Evolutionary conservation across 2,113 vertebrate genomes (phyloP).

Genomic region (Gracilinanus agilis): DNA sequence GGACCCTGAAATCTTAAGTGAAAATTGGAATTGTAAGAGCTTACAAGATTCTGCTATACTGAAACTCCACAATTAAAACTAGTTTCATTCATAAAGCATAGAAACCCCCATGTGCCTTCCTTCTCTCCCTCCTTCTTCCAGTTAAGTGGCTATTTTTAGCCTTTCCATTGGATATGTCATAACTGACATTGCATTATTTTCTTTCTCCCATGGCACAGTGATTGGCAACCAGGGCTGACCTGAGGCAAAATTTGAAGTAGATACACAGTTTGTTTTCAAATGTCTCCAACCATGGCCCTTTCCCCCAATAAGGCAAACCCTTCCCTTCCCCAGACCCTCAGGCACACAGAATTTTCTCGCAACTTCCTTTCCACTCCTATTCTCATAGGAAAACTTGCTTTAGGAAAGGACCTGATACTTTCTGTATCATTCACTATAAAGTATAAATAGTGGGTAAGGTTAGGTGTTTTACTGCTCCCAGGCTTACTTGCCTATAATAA

Average conservation of each 20-base stretch:
- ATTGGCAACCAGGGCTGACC: not conserved
- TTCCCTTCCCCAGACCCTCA: not conserved
- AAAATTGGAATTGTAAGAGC: not conserved
- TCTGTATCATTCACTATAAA: not conserved
- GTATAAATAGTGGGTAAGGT: not conserved
- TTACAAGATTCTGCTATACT: not conserved
- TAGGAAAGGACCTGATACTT: not conserved
- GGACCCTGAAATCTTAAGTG: not conserved
- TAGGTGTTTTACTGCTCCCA: not conserved
- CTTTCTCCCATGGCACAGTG: not conserved
- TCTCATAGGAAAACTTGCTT: constrained; percentile 1
- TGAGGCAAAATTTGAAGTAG: not conserved
- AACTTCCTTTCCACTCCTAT: not conserved
- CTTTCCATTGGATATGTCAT: not conserved
- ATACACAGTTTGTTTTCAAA: not conserved
- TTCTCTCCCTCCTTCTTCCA: not conserved
- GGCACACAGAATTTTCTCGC: not conserved
- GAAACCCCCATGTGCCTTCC: not conserved
- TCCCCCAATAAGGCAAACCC: not conserved
- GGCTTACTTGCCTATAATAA: not conserved
- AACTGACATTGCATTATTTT: not conserved
- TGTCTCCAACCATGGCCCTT: not conserved
- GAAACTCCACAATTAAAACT: not conserved
- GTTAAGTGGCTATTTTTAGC: not conserved
- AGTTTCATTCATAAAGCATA: not conserved